Base-by-base conservation (phyloP, 2,888 invertebrate genomes). In the Barypeithes pellucidus region DNA sequence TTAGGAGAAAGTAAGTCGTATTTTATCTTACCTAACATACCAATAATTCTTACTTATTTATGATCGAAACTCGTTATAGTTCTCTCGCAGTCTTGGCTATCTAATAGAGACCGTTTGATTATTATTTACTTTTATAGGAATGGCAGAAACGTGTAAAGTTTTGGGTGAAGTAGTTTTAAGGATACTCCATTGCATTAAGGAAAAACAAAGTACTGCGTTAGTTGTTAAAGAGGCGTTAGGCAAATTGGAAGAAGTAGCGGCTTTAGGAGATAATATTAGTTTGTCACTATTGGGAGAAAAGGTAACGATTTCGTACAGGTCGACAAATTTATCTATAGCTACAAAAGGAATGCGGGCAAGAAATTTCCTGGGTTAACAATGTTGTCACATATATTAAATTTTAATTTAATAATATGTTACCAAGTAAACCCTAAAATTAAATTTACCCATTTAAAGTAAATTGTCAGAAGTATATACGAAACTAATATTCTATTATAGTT, bases 1-100 rank as follows among this genome's bases (percentile, higher is more conserved):
- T 88, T 89, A 81, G 91, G 91, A 20, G 91, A 92, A 84, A 88
- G 91, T 91, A 86, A 87, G 89, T 87, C 18, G 7, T 14, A 3
- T 36, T 16, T 39, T n/a, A 39, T 39, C 12, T 11, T 39, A 11
- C 2, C 12, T 54, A 4, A 9, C 18, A n/a, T 16, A 33, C 5
- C 33, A 33, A n/a, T n/a, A n/a, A n/a, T n/a, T 33, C 8, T 33
- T 5, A 33, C 33, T 33, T 33, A 5, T 33, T 33, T 33, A 33
- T 33, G n/a, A n/a, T n/a, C 33, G 4, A 33, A 33, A 33, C 33
- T 4, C 11, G 3, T 59, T 7, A 24, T 29, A n/a, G n/a, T 63
- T 50, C 41, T 54, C 14, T 2, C 2, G 0, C 24, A 54, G n/a
- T n/a, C n/a, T n/a, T n/a, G n/a, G n/a, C n/a, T n/a, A n/a, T n/a